phyloP scores from a whole-genome alignment of 2,113 vertebrate species.

The Lycaon pictus region DNA sequence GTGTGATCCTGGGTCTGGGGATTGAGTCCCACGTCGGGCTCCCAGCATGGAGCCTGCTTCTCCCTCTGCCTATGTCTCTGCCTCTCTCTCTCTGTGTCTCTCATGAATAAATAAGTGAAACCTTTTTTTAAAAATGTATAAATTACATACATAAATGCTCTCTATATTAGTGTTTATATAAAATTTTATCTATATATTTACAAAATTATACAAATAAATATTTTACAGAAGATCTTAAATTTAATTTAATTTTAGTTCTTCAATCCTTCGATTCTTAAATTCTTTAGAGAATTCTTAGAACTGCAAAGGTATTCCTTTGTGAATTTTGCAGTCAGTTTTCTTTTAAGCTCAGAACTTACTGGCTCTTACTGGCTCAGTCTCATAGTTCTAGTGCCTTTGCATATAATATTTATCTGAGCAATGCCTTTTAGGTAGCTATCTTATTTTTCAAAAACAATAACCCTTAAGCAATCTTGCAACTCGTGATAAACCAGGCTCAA shows the following conservation, averaged over 20 bases:
- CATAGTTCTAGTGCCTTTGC: neutral
- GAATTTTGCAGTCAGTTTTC: neutral
- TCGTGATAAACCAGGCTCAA: neutral
- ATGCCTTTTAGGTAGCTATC: neutral
- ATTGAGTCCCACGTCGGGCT: too few relatives aligned
- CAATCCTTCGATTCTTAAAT: neutral
- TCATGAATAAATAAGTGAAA: too few relatives aligned
- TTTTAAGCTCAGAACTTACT: neutral
- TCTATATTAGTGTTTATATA: neutral
- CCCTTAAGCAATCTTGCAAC: neutral
- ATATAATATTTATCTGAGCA: neutral
- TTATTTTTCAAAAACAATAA: constrained; percentile 14
- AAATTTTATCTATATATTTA: neutral
- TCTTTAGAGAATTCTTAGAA: neutral
- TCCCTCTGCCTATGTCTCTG: too few relatives aligned
- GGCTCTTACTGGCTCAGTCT: neutral
- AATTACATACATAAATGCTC: neutral
- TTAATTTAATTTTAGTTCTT: neutral
- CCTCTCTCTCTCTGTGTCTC: too few relatives aligned
- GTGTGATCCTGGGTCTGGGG: too few relatives aligned
- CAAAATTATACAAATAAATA: neutral
- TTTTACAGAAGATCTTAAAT: neutral
- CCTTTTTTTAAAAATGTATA: neutral
- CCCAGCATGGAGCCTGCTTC: too few relatives aligned
- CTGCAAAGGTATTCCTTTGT: neutral